A percentile compares a stretch with the other conserved stretches of the same genome.
Evolutionary conservation across 2,113 vertebrate species (phyloP).

Genomic region (Myodes glareolus): DNA sequence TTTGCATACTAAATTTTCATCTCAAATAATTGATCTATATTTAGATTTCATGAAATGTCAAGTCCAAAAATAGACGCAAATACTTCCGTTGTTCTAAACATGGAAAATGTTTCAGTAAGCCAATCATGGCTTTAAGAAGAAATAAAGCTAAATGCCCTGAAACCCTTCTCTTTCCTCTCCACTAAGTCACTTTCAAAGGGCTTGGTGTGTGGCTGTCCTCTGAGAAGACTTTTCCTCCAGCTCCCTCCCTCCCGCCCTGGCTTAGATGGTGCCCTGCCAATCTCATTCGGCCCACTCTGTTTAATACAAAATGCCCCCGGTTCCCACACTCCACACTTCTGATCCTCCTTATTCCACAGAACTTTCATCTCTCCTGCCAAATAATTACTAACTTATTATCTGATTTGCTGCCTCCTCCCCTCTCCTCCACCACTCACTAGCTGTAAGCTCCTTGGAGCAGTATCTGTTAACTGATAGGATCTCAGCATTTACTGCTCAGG

Average conservation of each 20-base stretch:
- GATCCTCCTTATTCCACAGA: not conserved
- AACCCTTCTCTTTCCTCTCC: not conserved
- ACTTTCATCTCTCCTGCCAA: not conserved
- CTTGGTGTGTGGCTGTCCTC: not conserved
- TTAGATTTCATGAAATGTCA: constrained; percentile 2
- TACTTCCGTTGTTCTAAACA: not conserved
- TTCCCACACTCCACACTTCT: not conserved
- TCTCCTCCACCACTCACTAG: not conserved
- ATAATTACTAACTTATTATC: not conserved
- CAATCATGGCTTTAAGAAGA: not conserved
- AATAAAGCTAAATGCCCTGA: not conserved
- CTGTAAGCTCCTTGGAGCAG: not conserved
- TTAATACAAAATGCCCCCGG: not conserved
- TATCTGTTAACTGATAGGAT: not conserved
- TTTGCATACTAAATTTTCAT: not conserved
- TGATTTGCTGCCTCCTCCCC: not conserved
- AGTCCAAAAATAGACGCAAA: not conserved
- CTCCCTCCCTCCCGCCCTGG: not conserved
- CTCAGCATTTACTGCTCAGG: not conserved
- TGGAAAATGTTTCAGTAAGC: not conserved
- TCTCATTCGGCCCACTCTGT: not conserved
- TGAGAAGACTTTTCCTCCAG: not conserved
- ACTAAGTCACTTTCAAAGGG: not conserved
- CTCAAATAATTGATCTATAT: constrained; percentile 32
- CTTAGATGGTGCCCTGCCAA: not conserved